Evolutionary conservation across 2,888 invertebrate species (phyloP).

Genomic region (Anodontia alba): DNA sequence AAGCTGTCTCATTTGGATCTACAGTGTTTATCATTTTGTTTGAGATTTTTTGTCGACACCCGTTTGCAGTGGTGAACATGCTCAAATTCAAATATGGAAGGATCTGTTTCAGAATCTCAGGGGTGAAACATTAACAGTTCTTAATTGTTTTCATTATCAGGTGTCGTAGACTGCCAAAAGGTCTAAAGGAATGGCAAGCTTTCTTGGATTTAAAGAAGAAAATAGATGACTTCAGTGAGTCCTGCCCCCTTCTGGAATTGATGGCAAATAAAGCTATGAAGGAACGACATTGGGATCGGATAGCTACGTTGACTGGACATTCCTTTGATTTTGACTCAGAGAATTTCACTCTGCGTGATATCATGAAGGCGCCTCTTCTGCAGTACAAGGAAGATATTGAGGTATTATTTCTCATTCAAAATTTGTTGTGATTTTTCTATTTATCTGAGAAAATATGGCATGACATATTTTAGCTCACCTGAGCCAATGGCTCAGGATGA

Average conservation of each 20-base stretch:
- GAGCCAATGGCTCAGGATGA: too few relatives aligned
- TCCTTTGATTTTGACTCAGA: slow-evolving; percentile 92
- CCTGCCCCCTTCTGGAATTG: slow-evolving; percentile 93
- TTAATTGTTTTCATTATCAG: slow-evolving; percentile 84
- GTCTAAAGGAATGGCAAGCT: slow-evolving; percentile 95
- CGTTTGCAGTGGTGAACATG: too few relatives aligned
- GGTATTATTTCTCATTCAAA: slow-evolving; percentile 86
- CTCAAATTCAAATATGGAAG: too few relatives aligned
- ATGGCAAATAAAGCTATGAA: slow-evolving; percentile 96
- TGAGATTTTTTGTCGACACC: too few relatives aligned
- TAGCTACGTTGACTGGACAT: slow-evolving; percentile 88
- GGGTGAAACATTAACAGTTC: too few relatives aligned
- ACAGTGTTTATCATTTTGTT: too few relatives aligned
- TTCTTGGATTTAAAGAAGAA: slow-evolving; percentile 93
- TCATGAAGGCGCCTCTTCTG: slow-evolving; percentile 94
- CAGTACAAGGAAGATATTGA: slow-evolving; percentile 94
- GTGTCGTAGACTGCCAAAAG: slow-evolving; percentile 93
- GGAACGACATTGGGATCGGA: slow-evolving; percentile 91
- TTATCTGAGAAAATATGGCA: neutral
- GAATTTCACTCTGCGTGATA: slow-evolving; percentile 91
- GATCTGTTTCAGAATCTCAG: too few relatives aligned
- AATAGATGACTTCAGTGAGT: slow-evolving; percentile 96
- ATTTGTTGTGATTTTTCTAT: neutral
- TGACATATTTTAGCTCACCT: neutral
- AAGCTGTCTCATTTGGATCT: too few relatives aligned